phyloP scores from a whole-genome alignment of 1,140 invertebrate species.

The Saccostrea cuccullata region DNA sequence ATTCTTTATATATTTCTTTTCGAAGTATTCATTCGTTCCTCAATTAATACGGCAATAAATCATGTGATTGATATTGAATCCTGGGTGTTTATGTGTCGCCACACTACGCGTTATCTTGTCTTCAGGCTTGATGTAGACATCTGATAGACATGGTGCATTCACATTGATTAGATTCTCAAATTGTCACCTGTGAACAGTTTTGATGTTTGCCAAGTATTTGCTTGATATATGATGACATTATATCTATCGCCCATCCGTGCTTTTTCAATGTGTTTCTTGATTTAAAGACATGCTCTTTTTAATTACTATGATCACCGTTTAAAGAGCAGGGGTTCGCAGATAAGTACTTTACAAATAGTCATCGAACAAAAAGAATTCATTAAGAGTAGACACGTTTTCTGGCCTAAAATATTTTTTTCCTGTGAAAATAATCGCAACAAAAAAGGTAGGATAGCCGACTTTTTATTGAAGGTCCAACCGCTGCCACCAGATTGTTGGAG shows the following conservation, averaged over 20 bases:
- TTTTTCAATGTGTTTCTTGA: slow-evolving; percentile 27
- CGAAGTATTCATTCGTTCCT: neutral
- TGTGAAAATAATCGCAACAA: neutral
- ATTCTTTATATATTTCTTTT: neutral
- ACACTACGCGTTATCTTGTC: slow-evolving; percentile 19
- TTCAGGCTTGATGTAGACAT: neutral
- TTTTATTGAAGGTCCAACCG: neutral
- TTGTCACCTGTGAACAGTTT: slow-evolving; percentile 13
- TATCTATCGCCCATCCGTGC: slow-evolving; percentile 1
- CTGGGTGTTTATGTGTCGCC: slow-evolving; percentile 28
- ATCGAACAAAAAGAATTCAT: slow-evolving; percentile 7
- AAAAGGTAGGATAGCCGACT: neutral
- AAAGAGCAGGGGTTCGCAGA: slow-evolving; percentile 1
- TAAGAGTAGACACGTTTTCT: neutral
- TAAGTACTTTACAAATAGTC: neutral
- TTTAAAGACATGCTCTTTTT: slow-evolving; percentile 12
- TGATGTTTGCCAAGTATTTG: neutral
- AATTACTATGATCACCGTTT: slow-evolving; percentile 18
- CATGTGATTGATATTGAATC: slow-evolving; percentile 13
- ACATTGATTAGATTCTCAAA: slow-evolving; percentile 27
- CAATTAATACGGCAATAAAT: slow-evolving; percentile 17
- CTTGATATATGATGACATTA: slow-evolving; percentile 28
- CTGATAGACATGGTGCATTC: slow-evolving; percentile 35
- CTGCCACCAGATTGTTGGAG: slow-evolving; percentile 19
- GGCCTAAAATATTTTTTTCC: neutral